Conservation (phyloP, 1,140 invertebrate genomes). For the Tetramorium parvispinum region DNA sequence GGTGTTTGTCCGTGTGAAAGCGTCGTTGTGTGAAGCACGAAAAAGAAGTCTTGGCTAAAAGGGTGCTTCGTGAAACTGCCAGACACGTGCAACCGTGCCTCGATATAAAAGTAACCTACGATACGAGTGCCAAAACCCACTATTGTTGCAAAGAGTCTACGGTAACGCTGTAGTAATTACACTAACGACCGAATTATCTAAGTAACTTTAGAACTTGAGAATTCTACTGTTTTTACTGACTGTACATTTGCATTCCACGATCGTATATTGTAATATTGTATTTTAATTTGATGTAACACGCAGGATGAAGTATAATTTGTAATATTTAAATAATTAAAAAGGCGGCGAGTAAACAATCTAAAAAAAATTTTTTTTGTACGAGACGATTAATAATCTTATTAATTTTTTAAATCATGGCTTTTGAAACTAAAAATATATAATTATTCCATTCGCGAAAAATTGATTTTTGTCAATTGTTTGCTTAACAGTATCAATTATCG, state of each 20-base stretch:
- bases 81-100: slow-evolving; percentile 22
- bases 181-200: slow-evolving; percentile 8
- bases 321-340: slow-evolving; percentile 8
- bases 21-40: neutral
- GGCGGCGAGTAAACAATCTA: neutral
- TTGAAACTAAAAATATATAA: neutral
- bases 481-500: slow-evolving; percentile 31
- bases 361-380: neutral
- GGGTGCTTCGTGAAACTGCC: slow-evolving; percentile 43
- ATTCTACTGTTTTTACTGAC: neutral
- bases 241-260: neutral
- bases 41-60: slow-evolving; percentile 51
- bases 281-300: neutral
- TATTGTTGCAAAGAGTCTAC: slow-evolving; percentile 9
- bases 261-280: neutral
- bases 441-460: neutral
- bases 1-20: slow-evolving; percentile 8
- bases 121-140: slow-evolving; percentile 33
- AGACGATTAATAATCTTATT: neutral
- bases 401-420: neutral
- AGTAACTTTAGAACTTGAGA: neutral
- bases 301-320: neutral
- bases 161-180: slow-evolving; percentile 22
- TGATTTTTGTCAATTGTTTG: neutral
- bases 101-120: slow-evolving; percentile 42